Conservation (phyloP, 2,113 vertebrate species). For the Hyperopisus bebe region DNA sequence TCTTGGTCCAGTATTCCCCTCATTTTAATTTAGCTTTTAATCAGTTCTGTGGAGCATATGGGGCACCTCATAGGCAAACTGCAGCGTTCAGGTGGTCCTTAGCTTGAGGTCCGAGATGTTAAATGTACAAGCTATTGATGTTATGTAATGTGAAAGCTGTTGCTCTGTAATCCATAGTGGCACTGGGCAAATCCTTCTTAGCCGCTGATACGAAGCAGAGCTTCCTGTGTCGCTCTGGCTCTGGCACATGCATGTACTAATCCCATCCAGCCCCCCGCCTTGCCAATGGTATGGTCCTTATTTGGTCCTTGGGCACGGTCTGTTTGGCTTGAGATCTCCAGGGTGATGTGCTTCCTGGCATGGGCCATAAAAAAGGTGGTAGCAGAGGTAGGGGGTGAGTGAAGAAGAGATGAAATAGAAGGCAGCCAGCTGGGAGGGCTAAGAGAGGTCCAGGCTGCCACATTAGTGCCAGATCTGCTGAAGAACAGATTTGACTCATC, state of each 20-base stretch:
- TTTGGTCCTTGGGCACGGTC: background rate
- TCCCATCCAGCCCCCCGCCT: background rate
- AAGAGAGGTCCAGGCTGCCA: background rate
- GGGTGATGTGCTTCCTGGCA: background rate
- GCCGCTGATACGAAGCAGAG: background rate
- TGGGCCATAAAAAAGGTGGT: background rate
- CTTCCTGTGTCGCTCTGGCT: background rate
- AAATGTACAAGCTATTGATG: background rate
- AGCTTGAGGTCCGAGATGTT: background rate
- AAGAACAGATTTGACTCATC: background rate
- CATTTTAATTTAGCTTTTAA: background rate
- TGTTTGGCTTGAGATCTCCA: background rate
- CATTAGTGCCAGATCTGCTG: background rate
- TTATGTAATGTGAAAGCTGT: background rate
- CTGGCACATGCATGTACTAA: background rate
- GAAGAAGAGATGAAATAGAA: background rate
- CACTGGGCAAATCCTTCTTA: background rate
- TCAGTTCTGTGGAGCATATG: background rate
- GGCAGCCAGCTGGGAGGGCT: background rate
- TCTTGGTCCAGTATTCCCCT: background rate
- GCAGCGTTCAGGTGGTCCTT: background rate
- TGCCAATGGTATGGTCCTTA: background rate
- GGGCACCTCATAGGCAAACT: background rate
- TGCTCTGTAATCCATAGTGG: background rate
- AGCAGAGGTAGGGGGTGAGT: background rate